Percentiles rank a stretch among this genome's conserved stretches.
Evolutionary conservation across 2,888 invertebrate genomes (phyloP).

Genomic region (Coenonympha arcania): DNA sequence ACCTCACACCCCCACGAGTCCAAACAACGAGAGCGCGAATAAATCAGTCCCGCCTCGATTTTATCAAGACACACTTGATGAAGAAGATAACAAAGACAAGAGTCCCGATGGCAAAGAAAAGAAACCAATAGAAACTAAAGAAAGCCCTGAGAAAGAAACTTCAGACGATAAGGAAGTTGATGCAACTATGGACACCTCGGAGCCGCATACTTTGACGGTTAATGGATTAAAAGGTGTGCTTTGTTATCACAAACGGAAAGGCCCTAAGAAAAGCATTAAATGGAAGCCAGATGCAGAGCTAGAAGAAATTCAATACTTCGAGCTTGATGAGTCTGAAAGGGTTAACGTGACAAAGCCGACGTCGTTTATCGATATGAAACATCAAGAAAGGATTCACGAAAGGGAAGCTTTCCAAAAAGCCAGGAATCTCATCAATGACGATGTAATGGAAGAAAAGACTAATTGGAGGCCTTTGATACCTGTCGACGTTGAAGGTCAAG

Average conservation of each 20-base stretch:
- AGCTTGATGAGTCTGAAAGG: constrained; percentile 95
- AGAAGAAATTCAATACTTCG: constrained; percentile 90
- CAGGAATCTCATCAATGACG: constrained; percentile 82
- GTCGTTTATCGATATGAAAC: constrained; percentile 93
- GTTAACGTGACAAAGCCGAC: constrained; percentile 95
- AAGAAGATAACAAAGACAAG: constrained; percentile 75
- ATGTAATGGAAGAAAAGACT: constrained; percentile 86
- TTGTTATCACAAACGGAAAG: constrained; percentile 81
- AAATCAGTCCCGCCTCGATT: constrained; percentile 81
- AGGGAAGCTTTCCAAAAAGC: constrained; percentile 86
- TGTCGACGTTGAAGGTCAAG: constrained; percentile 79
- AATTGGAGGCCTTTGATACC: constrained; percentile 82
- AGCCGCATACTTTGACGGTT: constrained; percentile 60
- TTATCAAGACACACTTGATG: constrained; percentile 92
- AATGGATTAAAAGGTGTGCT: constrained; percentile 83
- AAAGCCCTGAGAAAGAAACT: constrained; percentile 34
- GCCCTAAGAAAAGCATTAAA: constrained; percentile 84
- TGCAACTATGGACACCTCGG: constrained; percentile 52
- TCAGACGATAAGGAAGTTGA: constrained; percentile 33
- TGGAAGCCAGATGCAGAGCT: constrained; percentile 88
- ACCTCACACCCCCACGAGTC: constrained; percentile 72
- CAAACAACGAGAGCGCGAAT: constrained; percentile 56
- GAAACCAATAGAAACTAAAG: constrained; percentile 43
- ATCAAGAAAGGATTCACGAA: constrained; percentile 90
- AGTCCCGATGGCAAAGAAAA: constrained; percentile 27